Evolutionary conservation across 2,888 invertebrate species (phyloP), one percentile per base, ranked within the genome.

Genomic region (Pheosia tremula): DNA sequence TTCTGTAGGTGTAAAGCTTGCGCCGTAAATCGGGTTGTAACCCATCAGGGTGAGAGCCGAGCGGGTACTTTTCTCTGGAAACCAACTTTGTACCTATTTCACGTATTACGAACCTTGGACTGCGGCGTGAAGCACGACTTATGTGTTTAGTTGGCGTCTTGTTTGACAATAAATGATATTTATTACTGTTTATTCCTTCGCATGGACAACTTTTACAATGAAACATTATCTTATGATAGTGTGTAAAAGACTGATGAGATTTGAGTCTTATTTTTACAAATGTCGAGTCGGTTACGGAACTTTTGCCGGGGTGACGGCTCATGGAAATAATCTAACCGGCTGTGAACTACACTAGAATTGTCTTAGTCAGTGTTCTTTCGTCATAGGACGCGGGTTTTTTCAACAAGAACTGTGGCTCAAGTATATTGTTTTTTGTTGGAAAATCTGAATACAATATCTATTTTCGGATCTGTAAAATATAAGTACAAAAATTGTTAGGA

Each of bases 11-110:
- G 63, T 64, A 63, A 69, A 78, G 73, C 75, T 75, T 74, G 68
- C 73, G 78, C 78, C 79, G 75, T 83, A 82, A 85, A 81, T 83
- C 70, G 78, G 65, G 70, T 68, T 73, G 62, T 72, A 72, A 73
- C 69, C 67, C 68, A 65, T 24, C 50, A 24, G 24, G 24, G 37
- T 43, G 60, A 58, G 64, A 70, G 64, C 71, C 63, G 68, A 75
- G 75, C 65, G 63, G 71, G 72, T 74, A 77, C 74, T 83, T 80
- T 79, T 78, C 78, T 72, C 63, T 69, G 59, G 13, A 65, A 57
- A 57, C 66, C 63, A 78, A 80, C 75, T 83, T 80, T 75, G 75
- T 74, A 72, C 72, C 72, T 78, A 79, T 75, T 81, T 82, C 71
- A 78, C 71, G 77, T 76, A 77, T 77, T 78, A 80, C 74, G 50